Evolutionary conservation across 2,888 invertebrate species (phyloP).

Genomic region (Hyposoter didymator): DNA sequence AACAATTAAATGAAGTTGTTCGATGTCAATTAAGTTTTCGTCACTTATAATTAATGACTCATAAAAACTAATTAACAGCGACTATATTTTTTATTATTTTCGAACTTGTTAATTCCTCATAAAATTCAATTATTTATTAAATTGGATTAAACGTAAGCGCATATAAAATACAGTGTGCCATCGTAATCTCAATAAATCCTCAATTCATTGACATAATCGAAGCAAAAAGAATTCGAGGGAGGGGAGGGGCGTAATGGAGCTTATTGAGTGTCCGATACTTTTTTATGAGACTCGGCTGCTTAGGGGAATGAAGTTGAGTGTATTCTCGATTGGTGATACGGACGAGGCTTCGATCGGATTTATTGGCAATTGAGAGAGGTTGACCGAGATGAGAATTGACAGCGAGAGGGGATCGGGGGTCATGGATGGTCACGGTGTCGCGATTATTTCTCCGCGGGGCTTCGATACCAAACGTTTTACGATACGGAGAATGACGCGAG

Average conservation of each 20-base stretch:
- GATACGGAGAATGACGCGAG: slow-evolving; percentile 6
- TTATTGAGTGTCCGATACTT: neutral
- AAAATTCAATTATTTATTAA: neutral
- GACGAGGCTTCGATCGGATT: slow-evolving; percentile 46
- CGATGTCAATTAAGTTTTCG: no score
- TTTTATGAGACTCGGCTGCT: slow-evolving; percentile 7
- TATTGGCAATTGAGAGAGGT: slow-evolving; percentile 10
- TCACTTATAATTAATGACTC: no score
- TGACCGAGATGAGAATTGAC: slow-evolving; percentile 48
- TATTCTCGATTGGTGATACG: slow-evolving; percentile 14
- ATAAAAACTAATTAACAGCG: neutral
- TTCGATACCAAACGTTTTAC: slow-evolving; percentile 38
- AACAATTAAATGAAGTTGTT: no score
- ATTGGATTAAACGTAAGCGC: neutral
- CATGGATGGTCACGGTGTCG: slow-evolving; percentile 17
- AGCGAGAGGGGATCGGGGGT: slow-evolving; percentile 9
- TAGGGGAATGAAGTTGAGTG: slow-evolving; percentile 40
- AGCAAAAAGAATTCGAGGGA: neutral
- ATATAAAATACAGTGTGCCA: neutral
- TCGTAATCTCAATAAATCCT: neutral
- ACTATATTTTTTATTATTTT: neutral
- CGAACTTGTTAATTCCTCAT: neutral
- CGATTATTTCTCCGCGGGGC: slow-evolving; percentile 24
- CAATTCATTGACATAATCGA: slow-evolving; percentile 4
- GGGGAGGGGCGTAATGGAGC: neutral